Base-by-base conservation (phyloP, 2,797 vertebrate genomes). In the Otus scops region DNA sequence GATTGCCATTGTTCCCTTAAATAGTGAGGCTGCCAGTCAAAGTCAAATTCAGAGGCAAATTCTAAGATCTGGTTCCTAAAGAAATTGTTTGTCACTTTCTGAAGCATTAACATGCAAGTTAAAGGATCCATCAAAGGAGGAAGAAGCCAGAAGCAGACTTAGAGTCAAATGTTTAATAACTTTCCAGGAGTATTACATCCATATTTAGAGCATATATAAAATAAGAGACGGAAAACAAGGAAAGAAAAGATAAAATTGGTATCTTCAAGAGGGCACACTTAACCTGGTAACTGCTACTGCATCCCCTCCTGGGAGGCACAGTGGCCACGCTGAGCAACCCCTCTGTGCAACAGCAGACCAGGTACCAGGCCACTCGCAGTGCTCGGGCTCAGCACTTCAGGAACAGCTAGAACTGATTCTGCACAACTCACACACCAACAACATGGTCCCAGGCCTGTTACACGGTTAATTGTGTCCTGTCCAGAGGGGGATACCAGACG, bases 91-190 rank as follows among this genome's bases (percentile, higher is more conserved):
- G 1, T 38, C 53, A 53, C 84, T 53, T 91, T 67, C 38, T 32
- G 50, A 65, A 90, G 65, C 3, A 4, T 28, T 64, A 68, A 36
- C 21, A 19, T 1, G 19, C 13, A 60, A 61, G 38, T 48, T 39
- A 60, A 73, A 28, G 16, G 50, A 86, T 45, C 50, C 71, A 65
- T 51, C 77, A 76, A 54, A 86, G 51, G 61, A 93, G 45, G 43
- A 64, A 85, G 50, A 90, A 76, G 77, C 41, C 61, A 92, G 78
- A 61, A 91, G 69, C 82, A 92, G 70, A 80, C 69, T 85, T 98
- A 98, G 97, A 97, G 95, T 96, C 93, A 93, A 97, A 94, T 41
- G 92, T 98, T 98, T 98, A 98, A 98, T 98, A 95, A 93, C 86
- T 95, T 97, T 69, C 75, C 74, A 97, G 95, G 90, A 93, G 81